phyloP scores from a whole-genome alignment of 2,113 vertebrate genomes.

The Clarias gariepinus region DNA sequence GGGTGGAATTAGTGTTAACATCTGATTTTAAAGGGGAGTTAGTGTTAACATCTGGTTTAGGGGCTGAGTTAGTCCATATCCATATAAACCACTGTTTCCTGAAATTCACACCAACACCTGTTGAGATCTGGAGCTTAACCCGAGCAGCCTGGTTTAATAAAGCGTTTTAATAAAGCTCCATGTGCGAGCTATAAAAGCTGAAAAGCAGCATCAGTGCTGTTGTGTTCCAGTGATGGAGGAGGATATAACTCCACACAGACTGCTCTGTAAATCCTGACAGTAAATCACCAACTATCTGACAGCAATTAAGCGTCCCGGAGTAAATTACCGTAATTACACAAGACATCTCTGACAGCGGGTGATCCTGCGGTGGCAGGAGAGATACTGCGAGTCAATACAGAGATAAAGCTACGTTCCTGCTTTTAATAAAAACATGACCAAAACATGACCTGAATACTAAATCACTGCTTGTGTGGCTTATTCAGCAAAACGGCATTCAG shows the following conservation, averaged over 20 bases:
- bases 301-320: background rate
- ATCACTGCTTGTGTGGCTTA: background rate
- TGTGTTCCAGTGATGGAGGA: background rate
- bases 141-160: background rate
- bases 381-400: slow-evolving; percentile 11
- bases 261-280: slow-evolving; percentile 15
- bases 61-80: background rate
- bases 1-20: background rate
- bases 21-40: background rate
- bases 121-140: background rate
- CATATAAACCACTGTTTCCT: background rate
- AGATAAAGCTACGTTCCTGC: background rate
- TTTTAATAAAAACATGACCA: slow-evolving; percentile 15
- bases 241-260: background rate
- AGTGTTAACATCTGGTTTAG: background rate
- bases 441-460: background rate
- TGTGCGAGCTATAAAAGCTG: background rate
- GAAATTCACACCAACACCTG: background rate
- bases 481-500: background rate
- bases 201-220: background rate
- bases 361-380: background rate
- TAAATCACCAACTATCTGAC: slow-evolving; percentile 10
- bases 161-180: background rate
- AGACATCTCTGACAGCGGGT: background rate
- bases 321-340: slow-evolving; percentile 21